A percentile compares a stretch with the other conserved stretches of the same genome.
These are phyloP conservation scores for Stomatorhinus walkeri DNA, from an alignment of 2,797 vertebrate species.

Conservation along the genomic window DNA sequence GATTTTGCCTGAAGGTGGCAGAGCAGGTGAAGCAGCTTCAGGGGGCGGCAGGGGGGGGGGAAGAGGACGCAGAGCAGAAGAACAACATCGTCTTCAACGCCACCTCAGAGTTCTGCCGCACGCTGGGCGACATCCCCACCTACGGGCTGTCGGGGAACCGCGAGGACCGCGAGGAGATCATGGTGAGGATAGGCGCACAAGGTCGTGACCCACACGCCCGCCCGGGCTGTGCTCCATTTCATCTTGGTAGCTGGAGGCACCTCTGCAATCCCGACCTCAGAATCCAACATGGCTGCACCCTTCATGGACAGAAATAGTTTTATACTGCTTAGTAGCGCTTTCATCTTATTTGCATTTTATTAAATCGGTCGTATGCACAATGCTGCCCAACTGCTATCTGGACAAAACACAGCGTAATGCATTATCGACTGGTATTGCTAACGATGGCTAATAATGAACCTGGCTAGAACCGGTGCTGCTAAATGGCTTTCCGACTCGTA, in stretches of 20 bases:
- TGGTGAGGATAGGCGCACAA: constrained; percentile 49
- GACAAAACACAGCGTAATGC: not conserved
- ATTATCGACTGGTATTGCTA: not conserved
- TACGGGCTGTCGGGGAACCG: constrained; percentile 85
- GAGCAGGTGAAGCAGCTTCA: constrained; percentile 56
- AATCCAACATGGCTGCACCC: not conserved
- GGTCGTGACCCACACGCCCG: not conserved
- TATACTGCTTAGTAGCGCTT: not conserved
- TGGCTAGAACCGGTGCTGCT: not conserved
- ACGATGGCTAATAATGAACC: not conserved
- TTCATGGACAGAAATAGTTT: not conserved
- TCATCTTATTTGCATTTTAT: not conserved
- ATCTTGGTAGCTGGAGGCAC: not conserved
- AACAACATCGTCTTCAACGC: constrained; percentile 85
- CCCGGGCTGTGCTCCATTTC: not conserved
- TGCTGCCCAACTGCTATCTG: not conserved
- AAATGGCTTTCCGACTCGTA: not conserved
- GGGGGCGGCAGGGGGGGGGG: constrained; percentile 41
- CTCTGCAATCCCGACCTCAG: not conserved
- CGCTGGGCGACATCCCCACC: constrained; percentile 85
- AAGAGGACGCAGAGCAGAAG: constrained; percentile 66
- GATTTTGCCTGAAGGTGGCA: constrained; percentile 49
- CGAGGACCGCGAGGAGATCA: constrained; percentile 85
- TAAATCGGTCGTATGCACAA: not conserved
- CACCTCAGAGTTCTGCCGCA: constrained; percentile 87